Conservation (phyloP, 2,113 vertebrate species). For the Neogobius melanostomus region DNA sequence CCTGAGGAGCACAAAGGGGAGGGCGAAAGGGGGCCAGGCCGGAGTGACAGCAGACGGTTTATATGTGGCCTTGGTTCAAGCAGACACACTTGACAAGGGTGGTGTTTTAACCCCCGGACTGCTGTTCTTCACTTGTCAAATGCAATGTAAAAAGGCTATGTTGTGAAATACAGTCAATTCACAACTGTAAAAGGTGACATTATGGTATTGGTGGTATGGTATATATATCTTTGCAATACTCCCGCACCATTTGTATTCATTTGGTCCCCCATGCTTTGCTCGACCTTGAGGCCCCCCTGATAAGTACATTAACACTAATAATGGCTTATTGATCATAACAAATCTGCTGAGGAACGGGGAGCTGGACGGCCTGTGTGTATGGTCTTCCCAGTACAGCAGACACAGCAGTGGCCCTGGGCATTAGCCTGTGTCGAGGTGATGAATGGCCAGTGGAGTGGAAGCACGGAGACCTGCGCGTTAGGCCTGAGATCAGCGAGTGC, state of each 20-base stretch:
- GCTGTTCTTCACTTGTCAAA: slow-evolving; percentile 11
- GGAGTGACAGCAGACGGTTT: slow-evolving; percentile 15
- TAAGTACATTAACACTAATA: slow-evolving; percentile 52
- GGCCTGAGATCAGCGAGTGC: slow-evolving; percentile 5
- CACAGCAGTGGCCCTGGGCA: slow-evolving; percentile 24
- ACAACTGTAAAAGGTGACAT: neutral
- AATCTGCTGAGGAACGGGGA: slow-evolving; percentile 47
- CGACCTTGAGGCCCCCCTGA: slow-evolving; percentile 27
- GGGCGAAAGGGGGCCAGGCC: slow-evolving; percentile 6
- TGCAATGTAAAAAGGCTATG: neutral
- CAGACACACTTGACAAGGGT: slow-evolving; percentile 38
- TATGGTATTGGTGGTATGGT: neutral
- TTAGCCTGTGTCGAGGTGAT: slow-evolving; percentile 61
- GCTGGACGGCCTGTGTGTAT: neutral
- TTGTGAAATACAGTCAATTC: neutral
- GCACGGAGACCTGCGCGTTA: slow-evolving; percentile 18
- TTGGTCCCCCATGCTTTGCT: slow-evolving; percentile 3
- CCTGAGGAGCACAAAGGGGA: slow-evolving; percentile 28
- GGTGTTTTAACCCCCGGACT: slow-evolving; percentile 3
- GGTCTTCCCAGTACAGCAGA: slow-evolving; percentile 29
- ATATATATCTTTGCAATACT: slow-evolving; percentile 7
- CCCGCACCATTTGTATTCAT: slow-evolving; percentile 19
- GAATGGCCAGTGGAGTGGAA: slow-evolving; percentile 34
- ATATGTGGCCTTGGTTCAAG: slow-evolving; percentile 38
- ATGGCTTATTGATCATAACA: slow-evolving; percentile 62